Percentiles rank a stretch among this genome's conserved stretches.
Evolutionary conservation across 2,113 vertebrate species (phyloP).

Genomic region (Proterorhinus semilunaris): DNA sequence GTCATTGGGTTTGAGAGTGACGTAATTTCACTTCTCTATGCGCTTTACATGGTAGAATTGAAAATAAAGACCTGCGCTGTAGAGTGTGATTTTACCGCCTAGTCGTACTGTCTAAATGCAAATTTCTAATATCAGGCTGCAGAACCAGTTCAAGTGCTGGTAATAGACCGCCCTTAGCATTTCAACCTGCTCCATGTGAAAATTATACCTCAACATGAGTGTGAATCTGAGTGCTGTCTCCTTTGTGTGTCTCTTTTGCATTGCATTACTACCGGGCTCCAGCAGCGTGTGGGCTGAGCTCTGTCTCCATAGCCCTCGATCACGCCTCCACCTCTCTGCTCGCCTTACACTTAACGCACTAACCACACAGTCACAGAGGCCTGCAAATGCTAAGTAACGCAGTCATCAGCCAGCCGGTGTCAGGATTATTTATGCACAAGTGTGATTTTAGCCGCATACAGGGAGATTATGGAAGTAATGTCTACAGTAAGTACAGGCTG

Average conservation of each 20-base stretch:
- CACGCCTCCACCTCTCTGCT: neutral
- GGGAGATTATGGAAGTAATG: neutral
- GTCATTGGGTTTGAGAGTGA: too few relatives aligned
- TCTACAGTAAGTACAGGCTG: neutral
- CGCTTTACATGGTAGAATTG: too few relatives aligned
- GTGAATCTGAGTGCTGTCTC: constrained; percentile 1
- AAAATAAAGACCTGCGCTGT: too few relatives aligned
- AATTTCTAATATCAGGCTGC: neutral
- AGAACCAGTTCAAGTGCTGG: neutral
- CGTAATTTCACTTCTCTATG: too few relatives aligned
- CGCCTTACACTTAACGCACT: constrained; percentile 11
- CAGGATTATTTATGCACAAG: neutral
- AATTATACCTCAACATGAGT: neutral
- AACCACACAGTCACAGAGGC: neutral
- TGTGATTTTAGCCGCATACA: constrained; percentile 4
- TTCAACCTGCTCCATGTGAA: neutral
- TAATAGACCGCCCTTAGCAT: neutral
- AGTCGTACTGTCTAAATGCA: neutral
- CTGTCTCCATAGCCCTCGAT: constrained; percentile 12
- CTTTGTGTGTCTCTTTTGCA: neutral
- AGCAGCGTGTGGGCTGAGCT: constrained; percentile 30
- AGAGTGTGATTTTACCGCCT: too few relatives aligned
- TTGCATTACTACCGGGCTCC: constrained; percentile 14
- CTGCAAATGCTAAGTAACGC: constrained; percentile 22
- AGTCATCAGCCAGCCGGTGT: constrained; percentile 14